phyloP scores from a whole-genome alignment of 2,113 vertebrate species.

The Nansenia antarctica region DNA sequence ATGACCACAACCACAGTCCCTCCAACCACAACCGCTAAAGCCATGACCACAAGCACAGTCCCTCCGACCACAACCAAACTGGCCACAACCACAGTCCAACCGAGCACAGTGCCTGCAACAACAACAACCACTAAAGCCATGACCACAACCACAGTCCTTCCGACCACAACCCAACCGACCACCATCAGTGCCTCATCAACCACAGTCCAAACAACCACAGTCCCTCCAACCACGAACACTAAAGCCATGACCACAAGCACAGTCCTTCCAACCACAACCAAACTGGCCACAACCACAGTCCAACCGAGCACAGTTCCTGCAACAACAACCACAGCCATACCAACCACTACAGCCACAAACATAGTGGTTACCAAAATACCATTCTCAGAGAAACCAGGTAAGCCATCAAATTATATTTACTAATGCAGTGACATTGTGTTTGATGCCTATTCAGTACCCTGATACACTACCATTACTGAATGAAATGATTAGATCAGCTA shows the following conservation, averaged over 20 bases:
- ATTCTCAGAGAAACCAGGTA: constrained; percentile 43
- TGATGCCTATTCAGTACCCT: too few relatives aligned
- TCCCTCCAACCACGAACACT: neutral
- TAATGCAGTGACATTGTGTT: neutral
- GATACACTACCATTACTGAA: too few relatives aligned
- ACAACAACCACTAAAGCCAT: neutral
- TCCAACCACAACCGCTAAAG: too few relatives aligned
- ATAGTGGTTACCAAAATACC: constrained; percentile 10
- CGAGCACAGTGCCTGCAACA: neutral
- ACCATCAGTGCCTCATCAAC: too few relatives aligned
- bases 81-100: neutral
- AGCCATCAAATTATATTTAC: neutral
- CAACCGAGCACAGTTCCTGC: neutral
- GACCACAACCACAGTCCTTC: neutral
- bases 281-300: neutral
- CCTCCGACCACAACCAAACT: neutral
- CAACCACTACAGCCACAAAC: constrained; percentile 2
- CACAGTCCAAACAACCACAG: neutral
- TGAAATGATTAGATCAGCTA: too few relatives aligned
- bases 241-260: neutral
- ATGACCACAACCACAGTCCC: too few relatives aligned
- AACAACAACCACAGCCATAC: neutral
- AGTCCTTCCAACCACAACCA: neutral
- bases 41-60: too few relatives aligned
- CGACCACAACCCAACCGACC: neutral